phyloP scores from a whole-genome alignment of 2,888 invertebrate genomes.

The Buathra laborator region DNA sequence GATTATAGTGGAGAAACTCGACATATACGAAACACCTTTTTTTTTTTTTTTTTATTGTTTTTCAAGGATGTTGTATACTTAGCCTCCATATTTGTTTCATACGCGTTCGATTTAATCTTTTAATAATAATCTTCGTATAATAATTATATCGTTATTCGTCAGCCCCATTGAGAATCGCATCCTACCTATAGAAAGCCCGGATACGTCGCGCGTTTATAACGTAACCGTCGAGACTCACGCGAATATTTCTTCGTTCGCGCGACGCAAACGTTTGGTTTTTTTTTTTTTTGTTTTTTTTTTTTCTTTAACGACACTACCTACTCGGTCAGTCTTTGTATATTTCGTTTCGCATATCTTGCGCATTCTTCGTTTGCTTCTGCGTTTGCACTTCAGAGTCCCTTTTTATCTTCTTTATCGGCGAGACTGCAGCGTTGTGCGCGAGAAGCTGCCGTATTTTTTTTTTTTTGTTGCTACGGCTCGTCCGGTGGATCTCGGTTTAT shows the following conservation, averaged over 20 bases:
- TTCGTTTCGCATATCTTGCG: slow-evolving; percentile 62
- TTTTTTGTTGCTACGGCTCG: slow-evolving; percentile 25
- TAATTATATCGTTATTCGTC: slow-evolving; percentile 29
- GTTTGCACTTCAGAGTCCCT: slow-evolving; percentile 47
- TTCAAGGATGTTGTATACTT: slow-evolving; percentile 10
- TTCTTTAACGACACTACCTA: slow-evolving; percentile 79
- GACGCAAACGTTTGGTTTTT: slow-evolving; percentile 63
- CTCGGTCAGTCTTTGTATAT: slow-evolving; percentile 79
- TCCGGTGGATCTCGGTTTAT: slow-evolving; percentile 71
- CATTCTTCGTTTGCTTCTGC: slow-evolving; percentile 35
- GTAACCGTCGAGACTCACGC: slow-evolving; percentile 17
- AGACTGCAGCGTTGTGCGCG: slow-evolving; percentile 62
- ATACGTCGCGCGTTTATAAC: slow-evolving; percentile 78
- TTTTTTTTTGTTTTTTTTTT: slow-evolving; percentile 54
- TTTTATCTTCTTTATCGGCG: slow-evolving; percentile 57
- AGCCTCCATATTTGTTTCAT: background rate
- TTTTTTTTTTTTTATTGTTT: background rate
- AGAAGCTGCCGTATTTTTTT: slow-evolving; percentile 39
- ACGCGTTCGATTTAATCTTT: slow-evolving; percentile 1
- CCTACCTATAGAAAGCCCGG: slow-evolving; percentile 69
- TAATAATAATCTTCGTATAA: slow-evolving; percentile 28
- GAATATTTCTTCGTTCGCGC: slow-evolving; percentile 23
- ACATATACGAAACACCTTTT: slow-evolving; percentile 38
- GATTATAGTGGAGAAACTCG: slow-evolving; percentile 50
- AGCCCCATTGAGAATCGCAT: slow-evolving; percentile 49